These are phyloP conservation scores for Oryzias dopingdopingensis DNA, from an alignment of 2,797 vertebrate genomes.

Conservation along the genomic window DNA sequence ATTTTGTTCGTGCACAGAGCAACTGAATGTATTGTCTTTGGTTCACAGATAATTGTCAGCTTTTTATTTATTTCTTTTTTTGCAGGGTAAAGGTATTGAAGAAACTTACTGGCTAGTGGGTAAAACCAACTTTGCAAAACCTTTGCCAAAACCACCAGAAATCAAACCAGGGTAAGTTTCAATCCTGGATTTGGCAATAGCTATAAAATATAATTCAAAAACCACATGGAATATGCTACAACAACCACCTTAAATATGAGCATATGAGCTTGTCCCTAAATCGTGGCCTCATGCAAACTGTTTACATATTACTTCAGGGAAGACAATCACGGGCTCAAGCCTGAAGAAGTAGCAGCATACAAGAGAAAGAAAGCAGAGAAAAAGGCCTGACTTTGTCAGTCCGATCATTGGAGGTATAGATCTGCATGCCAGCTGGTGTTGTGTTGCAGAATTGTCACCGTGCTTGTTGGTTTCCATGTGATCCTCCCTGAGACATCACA, in stretches of 20 bases:
- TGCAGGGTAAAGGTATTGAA: slow-evolving; percentile 83
- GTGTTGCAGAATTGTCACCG: slow-evolving; percentile 31
- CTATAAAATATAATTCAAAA: not conserved
- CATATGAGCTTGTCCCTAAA: not conserved
- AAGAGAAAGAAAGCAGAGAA: slow-evolving; percentile 85
- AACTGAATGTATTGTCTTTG: not conserved
- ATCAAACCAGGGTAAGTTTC: slow-evolving; percentile 81
- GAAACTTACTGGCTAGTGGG: slow-evolving; percentile 86
- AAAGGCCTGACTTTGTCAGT: slow-evolving; percentile 71
- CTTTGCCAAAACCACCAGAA: slow-evolving; percentile 82
- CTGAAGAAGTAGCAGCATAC: slow-evolving; percentile 82
- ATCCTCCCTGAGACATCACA: slow-evolving; percentile 7
- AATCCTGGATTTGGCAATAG: no score
- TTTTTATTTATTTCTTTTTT: slow-evolving; percentile 6
- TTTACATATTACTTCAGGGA: slow-evolving; percentile 68
- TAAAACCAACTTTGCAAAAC: slow-evolving; percentile 77
- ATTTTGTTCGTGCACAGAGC: not conserved
- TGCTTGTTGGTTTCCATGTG: slow-evolving; percentile 26
- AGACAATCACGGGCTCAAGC: slow-evolving; percentile 83
- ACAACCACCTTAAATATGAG: not conserved
- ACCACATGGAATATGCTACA: not conserved
- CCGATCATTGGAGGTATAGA: slow-evolving; percentile 77
- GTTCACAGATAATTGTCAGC: not conserved
- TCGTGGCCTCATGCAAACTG: slow-evolving; percentile 19
- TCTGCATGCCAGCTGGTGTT: slow-evolving; percentile 49